A percentile compares a stretch with the other conserved stretches of the same genome.
These are phyloP conservation scores for Cyphomyrus discorhynchus DNA, from an alignment of 2,113 vertebrate genomes.

Conservation along the genomic window DNA sequence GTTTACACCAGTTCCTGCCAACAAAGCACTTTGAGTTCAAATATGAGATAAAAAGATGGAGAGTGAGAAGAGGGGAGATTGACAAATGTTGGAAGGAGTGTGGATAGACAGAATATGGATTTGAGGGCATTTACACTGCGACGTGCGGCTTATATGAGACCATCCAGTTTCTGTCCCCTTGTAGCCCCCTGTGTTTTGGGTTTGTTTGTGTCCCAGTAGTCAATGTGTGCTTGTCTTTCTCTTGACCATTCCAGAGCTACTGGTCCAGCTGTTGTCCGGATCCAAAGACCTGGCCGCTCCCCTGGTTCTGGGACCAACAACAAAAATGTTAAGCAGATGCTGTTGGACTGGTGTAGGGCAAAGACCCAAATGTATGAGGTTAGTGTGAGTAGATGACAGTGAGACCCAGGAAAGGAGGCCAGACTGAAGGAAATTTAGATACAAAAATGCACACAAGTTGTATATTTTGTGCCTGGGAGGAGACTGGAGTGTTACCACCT, in stretches of 20 bases:
- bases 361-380: slow-evolving; percentile 97
- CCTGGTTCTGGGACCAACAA: slow-evolving; percentile 73
- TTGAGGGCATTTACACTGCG: not conserved
- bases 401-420: not conserved
- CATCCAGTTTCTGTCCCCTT: not conserved
- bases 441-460: not conserved
- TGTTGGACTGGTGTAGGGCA: slow-evolving; percentile 94
- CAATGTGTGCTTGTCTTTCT: not conserved
- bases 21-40: not conserved
- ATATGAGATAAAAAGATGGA: not conserved
- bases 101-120: not conserved
- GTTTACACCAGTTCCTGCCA: not conserved
- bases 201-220: not conserved
- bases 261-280: slow-evolving; percentile 40
- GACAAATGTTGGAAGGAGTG: not conserved
- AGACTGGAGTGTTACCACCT: not conserved
- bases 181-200: not conserved
- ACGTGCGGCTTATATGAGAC: not conserved
- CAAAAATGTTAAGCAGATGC: slow-evolving; percentile 97
- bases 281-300: slow-evolving; percentile 54
- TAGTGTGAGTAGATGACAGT: slow-evolving; percentile 28
- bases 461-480: not conserved
- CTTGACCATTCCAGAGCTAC: slow-evolving; percentile 42
- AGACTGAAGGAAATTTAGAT: not conserved
- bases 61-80: not conserved